A percentile compares a stretch with the other conserved stretches of the same genome.
Conservation (phyloP, 2,113 vertebrate species). For the human (Homo sapiens) region GRCh38 chr7:24944501-24945000, state of each 20-base stretch:
- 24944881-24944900: conserved; percentile 6
- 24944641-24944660: background rate
- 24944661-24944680: background rate
- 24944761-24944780: background rate
- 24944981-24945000: background rate
- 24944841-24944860: background rate
- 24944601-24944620: no score
- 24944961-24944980: background rate
- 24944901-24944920: conserved; percentile 28
- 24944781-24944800: background rate
- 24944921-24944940: background rate
- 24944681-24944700: background rate
- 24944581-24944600: no score
- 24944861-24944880: background rate
- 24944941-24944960: background rate
- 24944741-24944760: background rate
- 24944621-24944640: no score
- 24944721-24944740: background rate
- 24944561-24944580: no score
- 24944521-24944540: no score
- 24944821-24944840: background rate
- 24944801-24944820: background rate
- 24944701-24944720: background rate
- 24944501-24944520: no score
- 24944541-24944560: no score